Base-by-base conservation (phyloP, 2,113 vertebrate species). In the Pyxicephalus adspersus region DNA sequence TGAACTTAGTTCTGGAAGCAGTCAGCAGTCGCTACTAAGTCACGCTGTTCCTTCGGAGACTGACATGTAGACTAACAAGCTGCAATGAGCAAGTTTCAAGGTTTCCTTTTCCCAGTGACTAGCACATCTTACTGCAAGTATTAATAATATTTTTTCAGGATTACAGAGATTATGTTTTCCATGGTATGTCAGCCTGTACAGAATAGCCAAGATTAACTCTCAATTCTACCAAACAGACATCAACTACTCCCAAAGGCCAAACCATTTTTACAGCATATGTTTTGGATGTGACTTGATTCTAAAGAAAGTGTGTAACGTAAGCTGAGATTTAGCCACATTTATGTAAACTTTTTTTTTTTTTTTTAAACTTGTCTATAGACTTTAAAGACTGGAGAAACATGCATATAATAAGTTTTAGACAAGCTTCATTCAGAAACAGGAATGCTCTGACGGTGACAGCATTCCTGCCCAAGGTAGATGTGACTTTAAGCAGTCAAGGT, bases 61-160 rank as follows among this genome's bases (percentile, higher is more conserved):
- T 70, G 67, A 70, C 67, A 52, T 70, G 66, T 68, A 51, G 22
- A 52, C 67, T 68, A 70, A 70, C 45, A 22, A 70, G 67, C 22
- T 52, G 26, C 67, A 70, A 70, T 70, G 67, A 70, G 67, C 67
- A 70, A 22, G 50, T 70, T 52, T 52, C 67, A 70, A 70, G 38
- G 23, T 70, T 50, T 50, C 19, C 26, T 70, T 70, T 26, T 22
- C 45, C 38, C 19, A 50, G 67, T 70, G 45, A 70, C 22, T 70
- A 25, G 16, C 50, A 25, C 34, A 70, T 45, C 23, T 45, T 52
- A 22, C 67, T 70, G 66, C 38, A 52, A 19, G 67, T 52, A 70
- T 70, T 51, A 70, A 70, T 70, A 23, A 52, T 70, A 9, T 52
- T 50, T 66, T 70, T 70, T 70, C 50, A 50, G 67, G 67, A 70